Evolutionary conservation across 2,113 vertebrate species (phyloP).

Genomic region (Noctilio leporinus): DNA sequence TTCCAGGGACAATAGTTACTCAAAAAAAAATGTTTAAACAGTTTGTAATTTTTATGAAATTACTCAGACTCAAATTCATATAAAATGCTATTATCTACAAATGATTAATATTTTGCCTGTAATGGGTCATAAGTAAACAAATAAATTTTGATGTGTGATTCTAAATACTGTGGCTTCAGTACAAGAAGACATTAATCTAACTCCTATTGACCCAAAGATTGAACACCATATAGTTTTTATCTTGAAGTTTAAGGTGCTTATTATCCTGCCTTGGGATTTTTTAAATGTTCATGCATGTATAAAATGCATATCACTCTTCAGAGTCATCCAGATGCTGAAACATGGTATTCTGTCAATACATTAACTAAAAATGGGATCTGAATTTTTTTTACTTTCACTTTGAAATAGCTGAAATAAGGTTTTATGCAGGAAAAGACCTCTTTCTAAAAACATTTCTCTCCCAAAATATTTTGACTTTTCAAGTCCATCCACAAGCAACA

Average conservation of each 20-base stretch:
- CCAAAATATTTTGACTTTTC: conserved; percentile 71
- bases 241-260: neutral
- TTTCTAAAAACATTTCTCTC: conserved; percentile 30
- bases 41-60: neutral
- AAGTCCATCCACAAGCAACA: conserved; percentile 94
- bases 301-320: neutral
- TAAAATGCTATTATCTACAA: neutral
- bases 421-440: conserved; percentile 15
- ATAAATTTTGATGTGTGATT: neutral
- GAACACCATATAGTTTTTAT: neutral
- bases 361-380: neutral
- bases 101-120: neutral
- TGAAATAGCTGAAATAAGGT: neutral
- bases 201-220: neutral
- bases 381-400: conserved; percentile 6
- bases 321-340: neutral
- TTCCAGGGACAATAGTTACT: neutral
- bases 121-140: neutral
- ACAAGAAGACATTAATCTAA: neutral
- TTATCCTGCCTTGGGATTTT: neutral
- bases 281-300: neutral
- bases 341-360: neutral
- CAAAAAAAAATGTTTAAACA: neutral
- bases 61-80: neutral
- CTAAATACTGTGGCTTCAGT: neutral